Percentiles rank a stretch among this genome's conserved stretches.
phyloP scores from a whole-genome alignment of 2,888 invertebrate genomes.

The Tipula vernalis region DNA sequence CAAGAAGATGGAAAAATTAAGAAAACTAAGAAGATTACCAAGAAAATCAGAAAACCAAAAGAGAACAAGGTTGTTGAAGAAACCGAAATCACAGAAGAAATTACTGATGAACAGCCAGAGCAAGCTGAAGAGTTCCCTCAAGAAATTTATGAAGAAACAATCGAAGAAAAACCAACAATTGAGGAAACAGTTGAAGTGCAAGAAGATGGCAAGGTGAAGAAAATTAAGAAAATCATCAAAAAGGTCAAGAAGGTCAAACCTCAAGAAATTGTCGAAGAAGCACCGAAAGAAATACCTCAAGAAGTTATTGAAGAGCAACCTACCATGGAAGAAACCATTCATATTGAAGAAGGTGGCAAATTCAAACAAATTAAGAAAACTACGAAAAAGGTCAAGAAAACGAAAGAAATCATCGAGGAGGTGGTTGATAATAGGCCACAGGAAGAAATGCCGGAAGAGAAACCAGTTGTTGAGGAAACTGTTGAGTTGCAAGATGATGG shows the following conservation, averaged over 20 bases:
- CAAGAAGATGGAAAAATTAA: not conserved
- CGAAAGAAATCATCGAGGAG: not conserved
- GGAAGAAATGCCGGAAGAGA: not conserved
- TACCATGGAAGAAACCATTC: not conserved
- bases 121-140: not conserved
- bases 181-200: not conserved
- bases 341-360: not conserved
- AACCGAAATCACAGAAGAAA: not conserved
- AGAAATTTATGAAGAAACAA: not conserved
- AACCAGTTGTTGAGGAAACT: not conserved
- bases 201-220: not conserved
- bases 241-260: not conserved
- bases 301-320: slow-evolving; percentile 14
- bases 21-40: not conserved
- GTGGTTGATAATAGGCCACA: not conserved
- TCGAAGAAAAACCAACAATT: not conserved
- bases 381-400: not conserved
- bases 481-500: not conserved
- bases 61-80: not conserved
- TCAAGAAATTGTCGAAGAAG: not conserved
- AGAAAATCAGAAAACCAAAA: not conserved
- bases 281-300: not conserved
- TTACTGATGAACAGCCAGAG: not conserved
- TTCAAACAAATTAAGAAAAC: not conserved
- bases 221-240: not conserved